Percentiles rank a stretch among this genome's conserved stretches.
Conservation (phyloP, 2,113 vertebrate genomes). For the Erythrocercus mccallii region DNA sequence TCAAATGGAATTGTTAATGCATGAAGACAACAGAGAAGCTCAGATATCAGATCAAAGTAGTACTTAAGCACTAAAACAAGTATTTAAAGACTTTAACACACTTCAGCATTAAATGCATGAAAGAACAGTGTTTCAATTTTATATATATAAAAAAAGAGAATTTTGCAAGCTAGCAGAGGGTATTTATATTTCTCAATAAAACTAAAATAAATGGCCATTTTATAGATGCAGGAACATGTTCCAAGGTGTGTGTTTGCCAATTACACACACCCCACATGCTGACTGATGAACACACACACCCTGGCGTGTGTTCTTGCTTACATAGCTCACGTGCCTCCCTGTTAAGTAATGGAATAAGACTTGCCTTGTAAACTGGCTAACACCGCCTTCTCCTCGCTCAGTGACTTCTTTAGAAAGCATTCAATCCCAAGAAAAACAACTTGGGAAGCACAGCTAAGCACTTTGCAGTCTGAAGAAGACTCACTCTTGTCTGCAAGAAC, state of each 20-base stretch:
- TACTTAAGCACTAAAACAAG: neutral
- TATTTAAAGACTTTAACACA: neutral
- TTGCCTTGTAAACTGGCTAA: constrained; percentile 17
- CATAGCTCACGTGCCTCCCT: constrained; percentile 45
- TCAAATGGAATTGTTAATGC: neutral
- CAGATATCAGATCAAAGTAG: neutral
- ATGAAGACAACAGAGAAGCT: neutral
- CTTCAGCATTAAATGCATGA: neutral
- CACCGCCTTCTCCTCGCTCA: neutral
- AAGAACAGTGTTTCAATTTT: neutral
- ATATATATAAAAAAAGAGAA: neutral
- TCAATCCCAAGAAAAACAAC: constrained; percentile 15
- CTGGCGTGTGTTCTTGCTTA: constrained; percentile 51
- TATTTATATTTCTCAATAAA: constrained; percentile 41
- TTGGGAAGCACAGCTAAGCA: neutral
- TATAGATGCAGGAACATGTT: constrained; percentile 54
- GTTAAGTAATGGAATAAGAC: constrained; percentile 57
- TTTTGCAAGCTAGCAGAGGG: neutral
- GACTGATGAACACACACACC: constrained; percentile 58
- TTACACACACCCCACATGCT: constrained; percentile 43
- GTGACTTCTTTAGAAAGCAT: constrained; percentile 40
- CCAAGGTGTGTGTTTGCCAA: constrained; percentile 52
- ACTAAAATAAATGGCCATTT: constrained; percentile 49
- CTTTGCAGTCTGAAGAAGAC: neutral
- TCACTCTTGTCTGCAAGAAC: neutral